Evolutionary conservation across 1,140 invertebrate genomes (phyloP), one percentile per base, ranked within the genome.

Genomic region (Atta texana): DNA sequence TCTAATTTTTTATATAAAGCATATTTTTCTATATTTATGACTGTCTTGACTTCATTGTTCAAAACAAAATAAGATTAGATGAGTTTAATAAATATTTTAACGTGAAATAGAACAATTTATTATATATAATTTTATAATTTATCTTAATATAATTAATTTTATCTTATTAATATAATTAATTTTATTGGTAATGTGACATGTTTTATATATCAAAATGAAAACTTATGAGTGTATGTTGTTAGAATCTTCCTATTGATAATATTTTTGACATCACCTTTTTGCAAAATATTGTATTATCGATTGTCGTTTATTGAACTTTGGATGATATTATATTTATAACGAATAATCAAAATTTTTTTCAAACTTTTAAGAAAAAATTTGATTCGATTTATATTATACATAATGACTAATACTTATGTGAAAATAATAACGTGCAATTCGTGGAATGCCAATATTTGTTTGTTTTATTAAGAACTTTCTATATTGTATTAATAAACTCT

Each of bases 341-440:
- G 8, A n/a, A 14, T 5, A 28, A 14, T 4, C 14, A 61, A 66
- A 34, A 0, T 3, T 66, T 39, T n/a, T 39, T 12, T 39, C 3
- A 21, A 39, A 39, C 0, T 39, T 39, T 39, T 39, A 8, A 39
- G 34, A 7, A 34, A 10, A 44, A 8, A 44, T 44, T 44, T 44
- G 39, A 12, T 12, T 44, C 8, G 39, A 44, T 44, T 10, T 44
- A 12, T 10, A 10, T 44, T 44, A 44, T 44, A 44, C 39, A 44
- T 44, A 44, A 10, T 44, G 21, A 53, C 31, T 53, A 64, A 77
- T 80, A 39, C 28, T 55, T 53, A 63, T 64, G 78, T 87, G 5
- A 77, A 87, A 90, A 63, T 31, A 85, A 87, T 69, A 76, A 76
- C 16, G 57, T 4, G 85, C 76, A 85, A 87, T 71, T 49, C 71